Conservation (phyloP, 2,888 invertebrate genomes). For the Pemphredon lugubris region DNA sequence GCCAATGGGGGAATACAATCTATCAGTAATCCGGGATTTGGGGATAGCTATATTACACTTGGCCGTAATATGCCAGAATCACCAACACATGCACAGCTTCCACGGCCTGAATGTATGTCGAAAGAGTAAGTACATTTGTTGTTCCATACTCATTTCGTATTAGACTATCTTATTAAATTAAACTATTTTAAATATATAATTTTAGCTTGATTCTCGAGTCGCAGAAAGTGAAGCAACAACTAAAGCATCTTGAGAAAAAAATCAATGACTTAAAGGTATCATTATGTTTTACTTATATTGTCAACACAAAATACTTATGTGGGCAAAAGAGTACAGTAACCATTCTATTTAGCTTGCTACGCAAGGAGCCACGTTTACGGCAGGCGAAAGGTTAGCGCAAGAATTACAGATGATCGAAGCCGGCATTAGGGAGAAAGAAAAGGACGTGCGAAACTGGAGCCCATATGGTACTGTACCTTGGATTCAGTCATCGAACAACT, state of each 20-base stretch:
- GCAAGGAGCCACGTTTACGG: slow-evolving; percentile 82
- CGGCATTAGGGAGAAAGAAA: slow-evolving; percentile 85
- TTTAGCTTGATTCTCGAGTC: slow-evolving; percentile 83
- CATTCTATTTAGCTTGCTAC: slow-evolving; percentile 81
- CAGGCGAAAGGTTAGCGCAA: slow-evolving; percentile 84
- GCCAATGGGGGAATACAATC: slow-evolving; percentile 74
- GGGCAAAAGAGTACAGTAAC: too few relatives aligned
- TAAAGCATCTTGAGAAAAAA: slow-evolving; percentile 84
- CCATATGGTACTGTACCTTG: slow-evolving; percentile 77
- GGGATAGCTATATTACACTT: slow-evolving; percentile 82
- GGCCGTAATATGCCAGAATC: slow-evolving; percentile 79
- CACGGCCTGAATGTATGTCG: slow-evolving; percentile 77
- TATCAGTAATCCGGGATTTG: slow-evolving; percentile 74
- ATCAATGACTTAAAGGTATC: slow-evolving; percentile 84
- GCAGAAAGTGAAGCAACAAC: slow-evolving; percentile 84
- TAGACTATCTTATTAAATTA: not conserved
- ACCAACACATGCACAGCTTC: slow-evolving; percentile 72
- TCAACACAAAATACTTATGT: too few relatives aligned
- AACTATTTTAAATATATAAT: not conserved
- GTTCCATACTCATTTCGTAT: not conserved
- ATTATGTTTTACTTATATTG: too few relatives aligned
- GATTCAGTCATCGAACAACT: slow-evolving; percentile 75
- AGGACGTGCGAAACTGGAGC: slow-evolving; percentile 82
- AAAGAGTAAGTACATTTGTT: slow-evolving; percentile 75
- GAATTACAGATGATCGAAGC: slow-evolving; percentile 85